These are phyloP conservation scores for Zygothrica quintamaculata DNA, from an alignment of 2,888 invertebrate genomes.

Conservation along the genomic window DNA sequence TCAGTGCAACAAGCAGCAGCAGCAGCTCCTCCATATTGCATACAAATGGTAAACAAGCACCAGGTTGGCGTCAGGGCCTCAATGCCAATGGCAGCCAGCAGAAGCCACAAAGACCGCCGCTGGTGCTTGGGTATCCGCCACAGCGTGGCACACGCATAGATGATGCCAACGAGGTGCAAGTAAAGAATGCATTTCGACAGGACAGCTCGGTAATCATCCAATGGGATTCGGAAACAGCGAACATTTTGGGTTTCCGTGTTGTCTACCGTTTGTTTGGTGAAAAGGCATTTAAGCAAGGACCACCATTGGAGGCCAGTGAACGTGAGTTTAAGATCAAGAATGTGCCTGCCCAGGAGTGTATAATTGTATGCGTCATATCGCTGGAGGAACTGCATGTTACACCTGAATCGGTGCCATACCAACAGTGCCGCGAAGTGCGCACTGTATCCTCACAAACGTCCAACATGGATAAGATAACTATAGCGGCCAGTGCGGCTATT, in stretches of 20 bases:
- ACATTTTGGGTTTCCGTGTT: constrained; percentile 94
- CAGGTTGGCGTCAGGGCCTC: constrained; percentile 81
- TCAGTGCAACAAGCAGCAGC: constrained; percentile 48
- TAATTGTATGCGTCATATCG: constrained; percentile 96
- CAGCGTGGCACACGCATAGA: constrained; percentile 88
- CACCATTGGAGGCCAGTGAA: constrained; percentile 94
- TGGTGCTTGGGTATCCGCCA: constrained; percentile 89
- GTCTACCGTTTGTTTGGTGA: constrained; percentile 96
- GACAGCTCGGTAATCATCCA: constrained; percentile 95
- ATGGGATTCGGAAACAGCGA: constrained; percentile 95
- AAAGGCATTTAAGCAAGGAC: constrained; percentile 94
- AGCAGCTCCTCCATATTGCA: constrained; percentile 46
- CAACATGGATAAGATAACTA: constrained; percentile 97
- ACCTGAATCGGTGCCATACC: constrained; percentile 93
- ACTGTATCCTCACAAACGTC: constrained; percentile 93
- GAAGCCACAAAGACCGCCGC: constrained; percentile 88
- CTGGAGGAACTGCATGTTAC: constrained; percentile 94
- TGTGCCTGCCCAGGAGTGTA: constrained; percentile 96
- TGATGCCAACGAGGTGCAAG: constrained; percentile 91
- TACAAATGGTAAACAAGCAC: constrained; percentile 72
- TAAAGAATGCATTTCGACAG: constrained; percentile 92
- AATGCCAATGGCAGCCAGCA: constrained; percentile 73
- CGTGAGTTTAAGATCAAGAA: constrained; percentile 96
- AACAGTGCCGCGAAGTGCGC: constrained; percentile 94
- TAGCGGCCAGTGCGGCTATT: constrained; percentile 96